phyloP scores from a whole-genome alignment of 2,888 invertebrate species.

The Apamea epomidion region DNA sequence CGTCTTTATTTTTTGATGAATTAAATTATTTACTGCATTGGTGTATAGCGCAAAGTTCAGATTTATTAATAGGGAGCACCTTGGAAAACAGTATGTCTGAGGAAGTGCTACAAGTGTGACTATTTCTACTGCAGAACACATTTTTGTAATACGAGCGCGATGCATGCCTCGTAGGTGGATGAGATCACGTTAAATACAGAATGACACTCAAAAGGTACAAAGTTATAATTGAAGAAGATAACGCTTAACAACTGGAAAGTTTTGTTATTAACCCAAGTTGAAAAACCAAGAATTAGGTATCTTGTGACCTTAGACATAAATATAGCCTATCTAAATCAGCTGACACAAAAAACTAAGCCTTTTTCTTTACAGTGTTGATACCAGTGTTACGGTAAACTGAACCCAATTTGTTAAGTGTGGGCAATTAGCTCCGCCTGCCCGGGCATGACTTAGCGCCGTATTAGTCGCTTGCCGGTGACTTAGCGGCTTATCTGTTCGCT shows the following conservation, averaged over 20 bases:
- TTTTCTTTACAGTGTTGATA: neutral
- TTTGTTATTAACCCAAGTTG: neutral
- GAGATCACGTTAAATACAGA: neutral
- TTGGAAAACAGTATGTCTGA: neutral
- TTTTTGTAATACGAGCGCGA: neutral
- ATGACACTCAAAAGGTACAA: neutral
- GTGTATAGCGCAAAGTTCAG: neutral
- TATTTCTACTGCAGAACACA: no score
- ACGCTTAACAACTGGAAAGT: neutral
- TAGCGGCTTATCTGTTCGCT: slow-evolving; percentile 57
- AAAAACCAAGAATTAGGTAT: neutral
- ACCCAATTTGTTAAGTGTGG: slow-evolving; percentile 48
- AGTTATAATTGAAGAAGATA: neutral
- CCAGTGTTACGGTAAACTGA: slow-evolving; percentile 7
- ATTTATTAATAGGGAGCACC: neutral
- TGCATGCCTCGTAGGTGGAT: neutral
- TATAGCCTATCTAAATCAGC: neutral
- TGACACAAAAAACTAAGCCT: neutral
- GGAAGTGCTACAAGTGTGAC: neutral
- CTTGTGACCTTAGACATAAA: neutral
- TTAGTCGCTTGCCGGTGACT: slow-evolving; percentile 22
- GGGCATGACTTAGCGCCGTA: slow-evolving; percentile 20
- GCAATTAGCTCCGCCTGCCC: slow-evolving; percentile 43
- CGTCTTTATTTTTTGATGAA: slow-evolving; percentile 16
- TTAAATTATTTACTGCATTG: slow-evolving; percentile 22